phyloP scores from a whole-genome alignment of 2,797 vertebrate species.

The Staurois parvus region DNA sequence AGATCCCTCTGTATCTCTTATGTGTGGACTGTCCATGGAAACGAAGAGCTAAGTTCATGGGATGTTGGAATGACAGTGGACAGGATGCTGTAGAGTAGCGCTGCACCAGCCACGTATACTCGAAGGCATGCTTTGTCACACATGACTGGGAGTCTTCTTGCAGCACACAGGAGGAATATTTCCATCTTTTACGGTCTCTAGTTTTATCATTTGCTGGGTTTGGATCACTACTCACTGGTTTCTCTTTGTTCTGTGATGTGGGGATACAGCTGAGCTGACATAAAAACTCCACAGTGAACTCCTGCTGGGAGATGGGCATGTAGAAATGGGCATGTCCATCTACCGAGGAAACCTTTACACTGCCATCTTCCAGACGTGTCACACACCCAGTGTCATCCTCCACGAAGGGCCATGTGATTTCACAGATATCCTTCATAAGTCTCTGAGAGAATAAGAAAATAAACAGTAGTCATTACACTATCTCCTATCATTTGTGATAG shows the following conservation, averaged over 20 bases:
- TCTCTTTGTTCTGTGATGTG: slow-evolving; percentile 47
- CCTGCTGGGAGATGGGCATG: slow-evolving; percentile 80
- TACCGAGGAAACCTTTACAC: slow-evolving; percentile 77
- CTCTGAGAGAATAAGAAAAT: slow-evolving; percentile 46
- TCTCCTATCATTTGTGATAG: too few species aligned
- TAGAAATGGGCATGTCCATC: slow-evolving; percentile 80
- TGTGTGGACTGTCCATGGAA: slow-evolving; percentile 56
- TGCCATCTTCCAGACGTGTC: slow-evolving; percentile 66
- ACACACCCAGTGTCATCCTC: slow-evolving; percentile 58
- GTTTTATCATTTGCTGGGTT: slow-evolving; percentile 30
- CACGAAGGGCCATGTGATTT: slow-evolving; percentile 79
- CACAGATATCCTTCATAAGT: slow-evolving; percentile 71
- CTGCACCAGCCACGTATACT: slow-evolving; percentile 81
- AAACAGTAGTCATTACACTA: background rate
- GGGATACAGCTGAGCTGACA: slow-evolving; percentile 79
- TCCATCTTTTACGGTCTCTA: slow-evolving; percentile 43
- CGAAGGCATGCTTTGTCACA: slow-evolving; percentile 65
- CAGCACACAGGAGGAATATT: slow-evolving; percentile 19
- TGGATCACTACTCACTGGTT: slow-evolving; percentile 1
- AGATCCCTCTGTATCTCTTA: slow-evolving; percentile 4
- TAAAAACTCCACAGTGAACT: slow-evolving; percentile 84
- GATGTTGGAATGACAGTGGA: slow-evolving; percentile 81
- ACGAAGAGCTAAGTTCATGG: slow-evolving; percentile 81
- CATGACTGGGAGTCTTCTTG: slow-evolving; percentile 19
- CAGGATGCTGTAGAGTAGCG: slow-evolving; percentile 77